Base-by-base conservation (phyloP, 1,140 invertebrate genomes). In the Ylistrum balloti region DNA sequence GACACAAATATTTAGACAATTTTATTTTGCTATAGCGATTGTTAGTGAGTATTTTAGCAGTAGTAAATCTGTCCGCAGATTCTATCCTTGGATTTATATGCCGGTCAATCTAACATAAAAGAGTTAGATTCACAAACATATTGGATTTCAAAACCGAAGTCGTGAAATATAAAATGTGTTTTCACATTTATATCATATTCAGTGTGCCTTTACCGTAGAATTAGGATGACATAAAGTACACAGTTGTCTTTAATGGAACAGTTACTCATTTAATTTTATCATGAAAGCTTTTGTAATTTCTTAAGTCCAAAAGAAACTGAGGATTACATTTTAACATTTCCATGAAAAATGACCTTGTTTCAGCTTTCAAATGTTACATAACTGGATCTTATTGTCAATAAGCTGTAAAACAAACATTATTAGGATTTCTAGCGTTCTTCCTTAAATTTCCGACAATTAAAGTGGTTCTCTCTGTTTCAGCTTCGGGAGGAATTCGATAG, bases 401-500 rank as follows among this genome's bases (percentile, higher is more conserved):
- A n/a, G n/a, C n/a, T n/a, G n/a, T n/a, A n/a, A n/a, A n/a, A n/a
- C n/a, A n/a, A n/a, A n/a, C n/a, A n/a, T n/a, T n/a, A n/a, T n/a
- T n/a, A n/a, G n/a, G n/a, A n/a, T n/a, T n/a, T n/a, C 35, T 38
- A 7, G 35, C 13, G 35, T 38, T 38, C 35, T 38, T 38, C 13
- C 13, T 38, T 13, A 38, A 38, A 15, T 45, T 45, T 17, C 17
- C 41, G 41, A 45, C 17, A 45, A 45, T 74, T 15, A 86, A 87
- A 33, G 20, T 13, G 41, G 11, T 88, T 32, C 74, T 86, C 88
- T 85, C 93, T 90, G 97, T 97, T 92, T 1, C 95, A 99, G 98
- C 96, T 99, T 90, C 97, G 98, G 85, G 98, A 99, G 95, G 98
- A 99, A 88, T 98, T 99, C 96, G 98, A 99, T 96, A 97, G 97